Percentiles rank a stretch among this genome's conserved stretches.
These are phyloP conservation scores for Brachionus rubens DNA, from an alignment of 1,140 invertebrate species.

Conservation along the genomic window DNA sequence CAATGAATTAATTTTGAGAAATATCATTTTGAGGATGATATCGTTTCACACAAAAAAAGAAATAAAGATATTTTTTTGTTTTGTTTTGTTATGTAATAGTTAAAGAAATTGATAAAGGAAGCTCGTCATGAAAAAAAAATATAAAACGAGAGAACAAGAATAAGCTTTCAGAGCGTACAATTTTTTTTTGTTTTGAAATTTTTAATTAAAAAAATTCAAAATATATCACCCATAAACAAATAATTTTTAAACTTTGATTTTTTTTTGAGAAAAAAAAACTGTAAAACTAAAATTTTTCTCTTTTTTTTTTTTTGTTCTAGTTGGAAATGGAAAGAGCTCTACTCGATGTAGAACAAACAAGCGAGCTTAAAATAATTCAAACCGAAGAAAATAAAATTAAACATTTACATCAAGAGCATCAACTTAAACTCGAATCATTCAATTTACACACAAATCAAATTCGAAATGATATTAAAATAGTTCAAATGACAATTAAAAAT, in stretches of 20 bases:
- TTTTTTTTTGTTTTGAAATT: no score
- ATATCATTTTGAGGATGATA: no score
- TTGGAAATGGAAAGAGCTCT: slow-evolving; percentile 45
- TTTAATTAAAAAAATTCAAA: no score
- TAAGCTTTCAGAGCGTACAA: neutral
- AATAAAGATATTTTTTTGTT: neutral
- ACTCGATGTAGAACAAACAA: slow-evolving; percentile 41
- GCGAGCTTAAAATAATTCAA: slow-evolving; percentile 26
- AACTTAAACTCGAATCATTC: slow-evolving; percentile 23
- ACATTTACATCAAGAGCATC: slow-evolving; percentile 24
- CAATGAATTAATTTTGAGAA: no score
- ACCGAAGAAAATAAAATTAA: slow-evolving; percentile 29
- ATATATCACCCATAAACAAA: no score
- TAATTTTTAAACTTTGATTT: no score
- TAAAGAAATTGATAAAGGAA: neutral
- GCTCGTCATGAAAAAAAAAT: neutral
- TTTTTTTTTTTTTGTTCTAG: neutral
- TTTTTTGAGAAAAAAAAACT: no score
- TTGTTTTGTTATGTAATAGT: neutral
- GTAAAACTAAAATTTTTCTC: no score
- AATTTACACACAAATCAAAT: slow-evolving; percentile 34
- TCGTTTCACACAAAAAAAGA: no score
- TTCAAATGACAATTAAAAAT: slow-evolving; percentile 31
- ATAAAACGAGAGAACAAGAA: neutral
- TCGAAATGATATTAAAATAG: slow-evolving; percentile 33